A percentile compares a stretch with the other conserved stretches of the same genome.
Evolutionary conservation across 2,797 vertebrate species (phyloP).

Genomic region (Okamejei kenojei): DNA sequence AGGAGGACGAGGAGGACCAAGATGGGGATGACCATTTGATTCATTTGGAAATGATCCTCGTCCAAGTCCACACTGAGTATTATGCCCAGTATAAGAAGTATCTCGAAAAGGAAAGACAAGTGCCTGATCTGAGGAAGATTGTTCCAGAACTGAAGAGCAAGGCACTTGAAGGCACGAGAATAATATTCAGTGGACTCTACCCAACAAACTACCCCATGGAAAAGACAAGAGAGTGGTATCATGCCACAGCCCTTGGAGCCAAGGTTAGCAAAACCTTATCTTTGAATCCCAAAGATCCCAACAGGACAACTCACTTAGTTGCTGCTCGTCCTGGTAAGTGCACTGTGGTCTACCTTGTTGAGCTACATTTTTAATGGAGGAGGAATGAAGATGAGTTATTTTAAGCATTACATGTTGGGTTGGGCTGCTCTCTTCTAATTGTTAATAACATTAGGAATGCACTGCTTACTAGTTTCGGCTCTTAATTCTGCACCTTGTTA

Average conservation of each 20-base stretch:
- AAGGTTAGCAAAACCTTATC: slow-evolving; percentile 72
- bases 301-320: slow-evolving; percentile 80
- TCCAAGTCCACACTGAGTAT: slow-evolving; percentile 82
- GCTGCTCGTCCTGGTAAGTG: slow-evolving; percentile 80
- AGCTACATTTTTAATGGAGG: not conserved
- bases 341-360: not conserved
- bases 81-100: slow-evolving; percentile 76
- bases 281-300: slow-evolving; percentile 67
- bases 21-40: slow-evolving; percentile 90
- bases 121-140: slow-evolving; percentile 85
- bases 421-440: not conserved
- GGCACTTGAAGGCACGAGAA: slow-evolving; percentile 68
- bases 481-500: not conserved
- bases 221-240: slow-evolving; percentile 85
- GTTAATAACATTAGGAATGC: too few species aligned
- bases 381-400: not conserved
- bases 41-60: slow-evolving; percentile 87
- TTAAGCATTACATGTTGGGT: not conserved
- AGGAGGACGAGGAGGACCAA: slow-evolving; percentile 71
- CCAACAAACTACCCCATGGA: slow-evolving; percentile 92
- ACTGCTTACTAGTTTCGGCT: not conserved
- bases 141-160: slow-evolving; percentile 85
- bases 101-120: slow-evolving; percentile 64
- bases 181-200: slow-evolving; percentile 88
- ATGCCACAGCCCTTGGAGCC: slow-evolving; percentile 83